A percentile compares a stretch with the other conserved stretches of the same genome.
phyloP scores from a whole-genome alignment of 2,113 vertebrate species.

The Phalacrocorax brasilianus region DNA sequence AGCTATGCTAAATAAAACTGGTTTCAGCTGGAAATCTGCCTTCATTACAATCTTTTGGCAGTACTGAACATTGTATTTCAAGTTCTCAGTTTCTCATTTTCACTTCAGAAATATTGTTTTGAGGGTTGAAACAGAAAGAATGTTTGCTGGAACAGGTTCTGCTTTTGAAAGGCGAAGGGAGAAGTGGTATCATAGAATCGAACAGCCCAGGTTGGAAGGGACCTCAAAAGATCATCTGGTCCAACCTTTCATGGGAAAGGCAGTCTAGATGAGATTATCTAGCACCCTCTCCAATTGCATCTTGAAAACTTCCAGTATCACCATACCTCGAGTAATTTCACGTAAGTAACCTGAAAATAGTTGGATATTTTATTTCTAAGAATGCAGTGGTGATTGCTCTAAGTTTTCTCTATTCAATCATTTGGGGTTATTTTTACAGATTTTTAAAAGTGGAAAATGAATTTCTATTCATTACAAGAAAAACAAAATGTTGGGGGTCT shows the following conservation, averaged over 20 bases:
- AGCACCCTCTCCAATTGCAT: not conserved
- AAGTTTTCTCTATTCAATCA: not conserved
- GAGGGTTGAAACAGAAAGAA: not conserved
- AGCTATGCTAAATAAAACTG: not conserved
- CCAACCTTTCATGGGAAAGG: not conserved
- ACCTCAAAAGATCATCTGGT: not conserved
- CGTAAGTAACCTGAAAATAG: not conserved
- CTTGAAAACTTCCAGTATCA: not conserved
- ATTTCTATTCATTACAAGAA: not conserved
- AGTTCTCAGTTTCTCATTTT: not conserved
- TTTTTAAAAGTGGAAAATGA: not conserved
- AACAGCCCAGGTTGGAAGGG: not conserved
- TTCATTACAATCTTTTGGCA: not conserved
- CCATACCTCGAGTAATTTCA: not conserved
- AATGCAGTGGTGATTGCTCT: not conserved
- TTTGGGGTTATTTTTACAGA: not conserved
- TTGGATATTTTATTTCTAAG: not conserved
- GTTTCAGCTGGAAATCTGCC: not conserved
- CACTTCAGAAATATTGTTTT: not conserved
- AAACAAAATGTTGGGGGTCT: not conserved
- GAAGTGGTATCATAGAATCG: accelerated
- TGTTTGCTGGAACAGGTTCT: not conserved
- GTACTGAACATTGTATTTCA: not conserved
- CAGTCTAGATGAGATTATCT: not conserved
- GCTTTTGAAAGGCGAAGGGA: not conserved